Base-by-base conservation (phyloP, 2,888 invertebrate genomes). In the Tanytarsus gracilentus region DNA sequence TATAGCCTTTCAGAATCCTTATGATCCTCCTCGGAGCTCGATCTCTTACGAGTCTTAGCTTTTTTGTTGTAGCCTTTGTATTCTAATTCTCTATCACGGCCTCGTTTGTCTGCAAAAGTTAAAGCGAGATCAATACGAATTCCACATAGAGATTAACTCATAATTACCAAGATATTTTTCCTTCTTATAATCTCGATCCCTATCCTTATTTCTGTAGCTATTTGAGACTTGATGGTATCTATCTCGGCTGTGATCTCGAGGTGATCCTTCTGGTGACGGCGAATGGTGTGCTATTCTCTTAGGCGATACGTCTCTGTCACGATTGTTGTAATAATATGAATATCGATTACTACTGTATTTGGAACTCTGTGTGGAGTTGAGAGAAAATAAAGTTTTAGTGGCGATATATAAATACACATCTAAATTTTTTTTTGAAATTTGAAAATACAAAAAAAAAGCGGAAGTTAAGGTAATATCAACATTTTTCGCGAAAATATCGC, bases 151-250 rank as follows among this genome's bases (percentile, higher is more conserved):
- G n/a, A 40, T 18, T 21, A 49, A 14, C 16, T 1, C 5, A 8
- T 27, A 65, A 70, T 75, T 77, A 88, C 88, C 88, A 79, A 86
- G 83, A 84, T 89, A 89, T 82, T 89, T 89, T 79, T 88, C 88
- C 77, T 88, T 86, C 80, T 88, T 89, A 77, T 85, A 86, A 85
- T 90, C 89, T 83, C 88, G 84, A 77, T 86, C 89, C 82, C 90
- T 88, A 85, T 90, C 90, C 85, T 86, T 86, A 66, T 74, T 74
- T 62, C 74, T 58, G 27, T 48, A 48, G 14, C 29, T 51, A 7
- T 29, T 49, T 11, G 40, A 55, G 21, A 16, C 26, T n/a, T 58
- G 58, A 27, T 56, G 55, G 21, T 56, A 56, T 16, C 48, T 40
- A 26, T 25, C 23, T 73, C 83, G 82, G 69, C 82, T 78, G 72